phyloP scores from a whole-genome alignment of 1,140 invertebrate genomes.

The Planococcus citri region DNA sequence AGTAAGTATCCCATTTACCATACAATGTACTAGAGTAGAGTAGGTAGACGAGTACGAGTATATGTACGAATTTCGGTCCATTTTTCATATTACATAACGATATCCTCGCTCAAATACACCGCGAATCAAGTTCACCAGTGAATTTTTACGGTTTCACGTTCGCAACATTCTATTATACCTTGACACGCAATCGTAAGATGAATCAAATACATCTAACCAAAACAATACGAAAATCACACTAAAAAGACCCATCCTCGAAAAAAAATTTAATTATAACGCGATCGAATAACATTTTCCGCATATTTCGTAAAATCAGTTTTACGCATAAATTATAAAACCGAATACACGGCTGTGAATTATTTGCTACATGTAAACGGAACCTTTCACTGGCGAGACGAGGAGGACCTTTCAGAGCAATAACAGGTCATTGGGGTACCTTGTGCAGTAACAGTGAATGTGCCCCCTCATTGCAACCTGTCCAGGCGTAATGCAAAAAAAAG shows the following conservation, averaged over 20 bases:
- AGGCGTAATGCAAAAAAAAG: slow-evolving; percentile 15
- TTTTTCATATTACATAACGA: not conserved
- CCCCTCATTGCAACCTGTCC: slow-evolving; percentile 11
- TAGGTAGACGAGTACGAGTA: too few species aligned
- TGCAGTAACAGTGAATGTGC: slow-evolving; percentile 9
- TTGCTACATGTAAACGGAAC: slow-evolving; percentile 11
- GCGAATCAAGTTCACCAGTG: slow-evolving; percentile 1
- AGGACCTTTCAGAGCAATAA: slow-evolving; percentile 13
- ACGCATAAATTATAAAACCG: slow-evolving; percentile 2
- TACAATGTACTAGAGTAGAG: too few species aligned
- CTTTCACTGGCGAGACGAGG: slow-evolving; percentile 9
- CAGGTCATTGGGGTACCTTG: slow-evolving; percentile 15
- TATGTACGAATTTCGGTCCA: not conserved
- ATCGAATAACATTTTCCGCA: slow-evolving; percentile 6
- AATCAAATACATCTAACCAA: too few species aligned
- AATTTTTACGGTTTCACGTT: not conserved
- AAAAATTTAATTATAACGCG: not conserved
- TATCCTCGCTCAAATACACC: not conserved
- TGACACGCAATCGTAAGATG: not conserved
- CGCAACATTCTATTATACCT: not conserved
- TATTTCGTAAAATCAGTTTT: slow-evolving; percentile 8
- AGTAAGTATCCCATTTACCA: too few species aligned
- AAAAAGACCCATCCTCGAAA: not conserved
- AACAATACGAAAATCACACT: not conserved
- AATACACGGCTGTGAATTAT: slow-evolving; percentile 6